phyloP scores from a whole-genome alignment of 2,888 invertebrate species.

The Diogma glabrata region DNA sequence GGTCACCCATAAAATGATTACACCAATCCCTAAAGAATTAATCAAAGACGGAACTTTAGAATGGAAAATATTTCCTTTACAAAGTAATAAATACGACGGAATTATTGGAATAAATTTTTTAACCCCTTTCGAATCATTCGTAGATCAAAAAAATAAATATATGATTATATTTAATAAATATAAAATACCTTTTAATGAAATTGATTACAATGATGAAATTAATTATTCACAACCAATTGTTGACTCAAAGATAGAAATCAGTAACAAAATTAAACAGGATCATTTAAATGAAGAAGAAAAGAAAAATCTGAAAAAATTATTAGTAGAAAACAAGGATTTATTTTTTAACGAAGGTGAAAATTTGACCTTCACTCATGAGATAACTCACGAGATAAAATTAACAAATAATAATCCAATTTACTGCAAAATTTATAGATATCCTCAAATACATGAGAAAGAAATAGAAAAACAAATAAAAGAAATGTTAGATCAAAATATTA shows the following conservation, averaged over 20 bases:
- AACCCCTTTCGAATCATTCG: constrained; percentile 7
- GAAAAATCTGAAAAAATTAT: not conserved
- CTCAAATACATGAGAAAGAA: not conserved
- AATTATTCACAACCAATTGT: not conserved
- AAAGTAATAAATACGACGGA: constrained; percentile 10
- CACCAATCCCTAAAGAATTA: constrained; percentile 11
- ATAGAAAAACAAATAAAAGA: not conserved
- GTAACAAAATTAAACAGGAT: not conserved
- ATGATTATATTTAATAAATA: constrained; percentile 9
- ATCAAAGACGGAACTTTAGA: constrained; percentile 6
- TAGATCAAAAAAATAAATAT: constrained; percentile 7
- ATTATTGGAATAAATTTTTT: constrained; percentile 10
- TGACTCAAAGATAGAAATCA: not conserved
- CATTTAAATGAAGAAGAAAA: not conserved
- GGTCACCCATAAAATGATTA: constrained; percentile 10
- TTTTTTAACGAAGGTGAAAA: not conserved
- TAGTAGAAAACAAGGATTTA: not conserved
- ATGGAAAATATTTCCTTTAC: constrained; percentile 11
- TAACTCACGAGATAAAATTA: not conserved
- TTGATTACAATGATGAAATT: not conserved
- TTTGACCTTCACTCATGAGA: no score
- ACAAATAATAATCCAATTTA: not conserved
- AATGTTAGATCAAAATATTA: not conserved
- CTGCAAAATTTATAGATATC: not conserved
- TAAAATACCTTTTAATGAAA: constrained; percentile 3